Conservation (phyloP, 1,140 invertebrate species). For the Bicyclus anynana region DNA sequence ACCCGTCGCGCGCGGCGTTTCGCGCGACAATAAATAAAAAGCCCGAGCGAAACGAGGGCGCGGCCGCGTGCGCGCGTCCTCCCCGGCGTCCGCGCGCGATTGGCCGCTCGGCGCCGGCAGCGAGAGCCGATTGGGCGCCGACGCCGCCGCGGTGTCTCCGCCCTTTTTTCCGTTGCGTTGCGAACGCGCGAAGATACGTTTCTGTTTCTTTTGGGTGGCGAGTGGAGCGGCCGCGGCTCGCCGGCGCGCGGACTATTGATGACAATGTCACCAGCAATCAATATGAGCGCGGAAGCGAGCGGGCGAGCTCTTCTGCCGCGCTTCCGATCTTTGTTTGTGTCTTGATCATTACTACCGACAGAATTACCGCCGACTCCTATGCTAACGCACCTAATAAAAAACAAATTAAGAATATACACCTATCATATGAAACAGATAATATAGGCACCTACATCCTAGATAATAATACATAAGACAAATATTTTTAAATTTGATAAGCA, state of each 20-base stretch:
- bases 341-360: background rate
- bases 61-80: slow-evolving; percentile 66
- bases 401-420: too few species aligned
- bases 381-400: too few species aligned
- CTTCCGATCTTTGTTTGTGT: background rate
- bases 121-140: slow-evolving; percentile 44
- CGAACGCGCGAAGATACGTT: slow-evolving; percentile 70
- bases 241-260: slow-evolving; percentile 77
- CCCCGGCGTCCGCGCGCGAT: slow-evolving; percentile 45
- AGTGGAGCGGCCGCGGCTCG: slow-evolving; percentile 52
- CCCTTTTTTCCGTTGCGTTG: slow-evolving; percentile 71
- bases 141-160: slow-evolving; percentile 55
- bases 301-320: background rate
- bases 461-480: too few species aligned
- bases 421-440: too few species aligned
- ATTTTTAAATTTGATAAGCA: too few species aligned
- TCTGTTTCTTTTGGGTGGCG: slow-evolving; percentile 71
- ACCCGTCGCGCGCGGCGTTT: slow-evolving; percentile 64
- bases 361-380: background rate
- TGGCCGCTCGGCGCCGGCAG: slow-evolving; percentile 37
- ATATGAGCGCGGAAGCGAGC: slow-evolving; percentile 52
- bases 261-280: slow-evolving; percentile 81
- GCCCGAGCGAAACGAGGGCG: slow-evolving; percentile 60
- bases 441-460: too few species aligned
- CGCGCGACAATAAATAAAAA: slow-evolving; percentile 75